Evolutionary conservation across 2,797 vertebrate species (phyloP), one percentile per base, ranked within the genome.

Genomic region (Lithobates sylvaticus): DNA sequence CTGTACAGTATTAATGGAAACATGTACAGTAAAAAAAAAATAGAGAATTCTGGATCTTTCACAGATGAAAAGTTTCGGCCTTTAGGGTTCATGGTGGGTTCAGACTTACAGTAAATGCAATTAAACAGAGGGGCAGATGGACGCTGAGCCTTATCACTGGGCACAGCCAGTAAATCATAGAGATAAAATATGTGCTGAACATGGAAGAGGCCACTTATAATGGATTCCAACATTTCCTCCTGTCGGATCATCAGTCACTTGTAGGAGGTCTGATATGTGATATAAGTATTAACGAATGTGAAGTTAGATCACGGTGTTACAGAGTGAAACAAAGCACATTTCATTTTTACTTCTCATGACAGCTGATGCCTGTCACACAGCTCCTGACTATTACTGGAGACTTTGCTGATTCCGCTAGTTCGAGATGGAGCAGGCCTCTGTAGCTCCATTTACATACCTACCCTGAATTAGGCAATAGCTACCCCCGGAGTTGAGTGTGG

Each of bases 71-170:
- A 58, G 76, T 23, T 65, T n/a, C 18, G 69, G 71, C 83, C 83
- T 23, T n/a, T 18, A 26, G 73, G 61, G 70, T 85, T 79, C 77
- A 75, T 39, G 61, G n/a, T 68, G 61, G 84, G 77, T 80, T 75
- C 77, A 75, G 80, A 85, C 75, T 79, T 85, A 85, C 76, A 68
- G 84, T 80, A 73, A 75, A 68, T 23, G 70, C 42, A 42, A 79
- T 85, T 85, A 85, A 36, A 65, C 36, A 16, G 36, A 78, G 36
- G 64, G 47, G 42, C 36, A 13, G 21, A 47, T 44, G 68, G 50
- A 58, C 18, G 44, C 16, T 29, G 36, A 73, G 67, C 58, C 75
- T 74, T 34, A 74, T 58, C 58, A 27, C 50, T 54, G 8, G 58
- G 84, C 58, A 54, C 70, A 85, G 76, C 5, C 10, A 68, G 13